These are phyloP conservation scores for Oryctolagus cuniculus DNA, from an alignment of 2,113 vertebrate genomes.

Conservation along the genomic window DNA sequence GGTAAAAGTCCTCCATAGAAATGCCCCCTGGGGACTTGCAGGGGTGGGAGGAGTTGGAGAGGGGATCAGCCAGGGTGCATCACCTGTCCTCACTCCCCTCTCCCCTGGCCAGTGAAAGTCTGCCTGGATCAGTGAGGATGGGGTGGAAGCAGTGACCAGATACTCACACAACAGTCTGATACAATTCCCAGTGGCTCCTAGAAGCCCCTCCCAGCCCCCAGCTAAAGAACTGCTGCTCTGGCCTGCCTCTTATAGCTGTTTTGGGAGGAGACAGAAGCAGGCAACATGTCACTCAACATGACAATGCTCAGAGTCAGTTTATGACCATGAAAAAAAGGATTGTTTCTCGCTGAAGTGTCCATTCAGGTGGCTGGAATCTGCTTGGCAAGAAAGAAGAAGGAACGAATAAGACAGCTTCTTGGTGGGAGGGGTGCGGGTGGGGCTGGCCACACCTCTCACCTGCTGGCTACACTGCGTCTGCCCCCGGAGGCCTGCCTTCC, in stretches of 20 bases:
- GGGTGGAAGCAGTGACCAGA: neutral
- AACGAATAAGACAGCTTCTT: neutral
- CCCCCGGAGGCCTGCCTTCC: neutral
- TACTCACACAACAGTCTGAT: neutral
- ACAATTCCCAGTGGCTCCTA: neutral
- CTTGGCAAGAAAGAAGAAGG: slow-evolving; percentile 1
- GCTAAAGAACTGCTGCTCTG: neutral
- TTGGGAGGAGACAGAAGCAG: neutral
- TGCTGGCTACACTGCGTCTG: rapidly evolving
- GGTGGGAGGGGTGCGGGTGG: neutral
- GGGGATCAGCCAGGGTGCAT: neutral
- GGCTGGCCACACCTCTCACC: neutral
- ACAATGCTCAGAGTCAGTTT: neutral
- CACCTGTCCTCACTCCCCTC: neutral
- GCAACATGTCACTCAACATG: neutral
- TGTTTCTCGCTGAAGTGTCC: neutral
- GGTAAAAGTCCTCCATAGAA: neutral
- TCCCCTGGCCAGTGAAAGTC: neutral
- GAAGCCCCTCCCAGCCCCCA: neutral
- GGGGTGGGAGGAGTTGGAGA: too few species aligned
- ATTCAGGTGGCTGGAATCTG: slow-evolving; percentile 15
- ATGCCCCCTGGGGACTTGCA: neutral
- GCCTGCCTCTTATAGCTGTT: neutral
- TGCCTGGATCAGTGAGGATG: slow-evolving; percentile 6
- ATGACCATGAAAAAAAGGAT: neutral